Evolutionary conservation across 2,797 vertebrate genomes (phyloP).

Genomic region (Pygocentrus nattereri): DNA sequence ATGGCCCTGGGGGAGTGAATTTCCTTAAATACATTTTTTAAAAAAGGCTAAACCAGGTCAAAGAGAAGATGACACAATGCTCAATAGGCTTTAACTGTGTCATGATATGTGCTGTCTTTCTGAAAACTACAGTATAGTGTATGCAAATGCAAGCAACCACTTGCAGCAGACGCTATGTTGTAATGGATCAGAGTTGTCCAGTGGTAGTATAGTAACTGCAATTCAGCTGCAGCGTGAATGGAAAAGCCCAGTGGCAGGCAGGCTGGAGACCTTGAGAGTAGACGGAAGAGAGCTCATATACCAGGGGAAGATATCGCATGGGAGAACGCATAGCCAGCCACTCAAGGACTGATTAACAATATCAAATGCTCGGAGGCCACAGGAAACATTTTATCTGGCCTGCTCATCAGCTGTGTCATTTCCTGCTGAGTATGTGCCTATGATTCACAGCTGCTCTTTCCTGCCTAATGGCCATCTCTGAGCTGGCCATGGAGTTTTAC

Average conservation of each 20-base stretch:
- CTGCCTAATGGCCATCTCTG: conserved; percentile 1
- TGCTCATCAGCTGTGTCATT: conserved; percentile 27
- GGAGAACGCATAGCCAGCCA: background rate
- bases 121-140: background rate
- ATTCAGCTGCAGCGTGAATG: background rate
- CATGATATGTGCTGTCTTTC: background rate
- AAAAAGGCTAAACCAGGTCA: conserved; percentile 70
- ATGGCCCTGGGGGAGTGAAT: conserved; percentile 49
- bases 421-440: conserved; percentile 22
- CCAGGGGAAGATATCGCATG: background rate
- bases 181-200: background rate
- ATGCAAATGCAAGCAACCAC: background rate
- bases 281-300: background rate
- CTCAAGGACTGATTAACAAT: conserved; percentile 25
- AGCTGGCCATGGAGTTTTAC: background rate
- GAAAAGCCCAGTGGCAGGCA: background rate
- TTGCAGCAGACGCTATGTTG: background rate
- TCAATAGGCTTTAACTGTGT: conserved; percentile 35
- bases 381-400: conserved; percentile 26
- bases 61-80: conserved; percentile 54
- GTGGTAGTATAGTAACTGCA: background rate
- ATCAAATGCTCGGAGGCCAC: conserved; percentile 25
- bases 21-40: too few relatives aligned
- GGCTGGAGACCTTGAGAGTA: background rate
- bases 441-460: conserved; percentile 24